Percentiles rank a stretch among this genome's conserved stretches.
These are phyloP conservation scores for Ahaetulla prasina DNA, from an alignment of 2,113 vertebrate genomes.

Conservation along the genomic window DNA sequence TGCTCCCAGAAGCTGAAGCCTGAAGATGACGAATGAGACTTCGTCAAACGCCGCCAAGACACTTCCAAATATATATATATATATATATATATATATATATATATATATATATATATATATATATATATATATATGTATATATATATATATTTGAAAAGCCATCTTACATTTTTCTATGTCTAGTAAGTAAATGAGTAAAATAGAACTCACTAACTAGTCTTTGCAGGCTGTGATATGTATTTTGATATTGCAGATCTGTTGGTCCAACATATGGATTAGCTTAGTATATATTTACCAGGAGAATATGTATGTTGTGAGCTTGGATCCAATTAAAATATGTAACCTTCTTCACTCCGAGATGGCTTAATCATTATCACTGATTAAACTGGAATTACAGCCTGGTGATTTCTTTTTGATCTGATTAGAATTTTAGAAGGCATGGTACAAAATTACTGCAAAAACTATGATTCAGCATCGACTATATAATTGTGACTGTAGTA, in stretches of 20 bases:
- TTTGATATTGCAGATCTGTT: not conserved
- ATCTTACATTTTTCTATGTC: not conserved
- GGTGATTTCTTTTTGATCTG: not conserved
- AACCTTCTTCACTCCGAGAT: not conserved
- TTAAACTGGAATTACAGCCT: not conserved
- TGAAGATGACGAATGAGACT: too few relatives aligned
- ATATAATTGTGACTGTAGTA: not conserved
- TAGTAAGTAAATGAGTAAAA: not conserved
- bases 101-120: too few relatives aligned
- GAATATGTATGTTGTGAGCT: not conserved
- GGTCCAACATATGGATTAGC: not conserved
- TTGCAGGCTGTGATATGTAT: not conserved
- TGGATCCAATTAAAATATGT: not conserved
- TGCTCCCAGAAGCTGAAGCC: too few relatives aligned
- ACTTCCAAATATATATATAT: too few relatives aligned
- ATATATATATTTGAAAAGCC: not conserved
- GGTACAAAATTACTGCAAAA: not conserved
- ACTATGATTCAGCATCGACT: not conserved
- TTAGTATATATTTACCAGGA: not conserved
- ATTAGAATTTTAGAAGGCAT: not conserved
- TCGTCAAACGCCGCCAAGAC: too few relatives aligned
- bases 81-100: fast-evolving
- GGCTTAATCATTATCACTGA: not conserved
- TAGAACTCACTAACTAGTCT: not conserved
- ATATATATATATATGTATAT: fast-evolving